Percentiles rank a stretch among this genome's conserved stretches.
These are phyloP conservation scores for Trypoxylon attenuatum DNA, from an alignment of 2,888 invertebrate species.

Conservation along the genomic window DNA sequence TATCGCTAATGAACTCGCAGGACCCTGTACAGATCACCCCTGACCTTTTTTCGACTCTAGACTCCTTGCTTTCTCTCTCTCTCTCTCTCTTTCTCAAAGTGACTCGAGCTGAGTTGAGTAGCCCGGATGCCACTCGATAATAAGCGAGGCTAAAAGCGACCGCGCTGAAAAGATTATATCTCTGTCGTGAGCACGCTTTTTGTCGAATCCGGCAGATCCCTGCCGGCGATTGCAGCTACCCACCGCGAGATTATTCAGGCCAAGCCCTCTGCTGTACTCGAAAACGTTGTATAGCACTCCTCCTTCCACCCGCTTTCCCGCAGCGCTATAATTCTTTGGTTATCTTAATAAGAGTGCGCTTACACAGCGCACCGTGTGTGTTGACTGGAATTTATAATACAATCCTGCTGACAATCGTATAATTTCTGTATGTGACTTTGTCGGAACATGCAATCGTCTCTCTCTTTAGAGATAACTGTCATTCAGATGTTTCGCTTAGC, in stretches of 20 bases:
- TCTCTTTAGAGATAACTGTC: too few relatives aligned
- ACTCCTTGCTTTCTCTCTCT: constrained; percentile 8
- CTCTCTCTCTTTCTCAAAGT: too few relatives aligned
- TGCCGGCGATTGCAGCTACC: neutral
- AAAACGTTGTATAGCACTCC: neutral
- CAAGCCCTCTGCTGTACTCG: neutral
- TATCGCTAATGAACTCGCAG: constrained; percentile 54
- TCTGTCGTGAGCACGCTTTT: constrained; percentile 7
- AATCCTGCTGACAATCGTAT: too few relatives aligned
- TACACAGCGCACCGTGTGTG: too few relatives aligned
- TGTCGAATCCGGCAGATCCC: constrained; percentile 7
- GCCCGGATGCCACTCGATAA: constrained; percentile 32
- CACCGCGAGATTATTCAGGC: constrained; percentile 11
- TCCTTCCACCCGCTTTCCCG: too few relatives aligned
- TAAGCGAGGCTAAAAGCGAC: constrained; percentile 22
- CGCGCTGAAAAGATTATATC: constrained; percentile 35
- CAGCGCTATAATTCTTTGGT: neutral
- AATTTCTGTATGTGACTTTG: too few relatives aligned
- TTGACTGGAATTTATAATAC: too few relatives aligned
- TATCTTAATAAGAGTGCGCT: constrained; percentile 9
- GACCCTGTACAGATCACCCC: constrained; percentile 40
- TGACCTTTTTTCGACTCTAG: constrained; percentile 37
- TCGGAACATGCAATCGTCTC: too few relatives aligned
- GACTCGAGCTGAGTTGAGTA: too few relatives aligned
- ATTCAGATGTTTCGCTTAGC: too few relatives aligned